A percentile compares a stretch with the other conserved stretches of the same genome.
These are phyloP conservation scores for Zaprionus africanus DNA, from an alignment of 1,140 invertebrate genomes.

Conservation along the genomic window DNA sequence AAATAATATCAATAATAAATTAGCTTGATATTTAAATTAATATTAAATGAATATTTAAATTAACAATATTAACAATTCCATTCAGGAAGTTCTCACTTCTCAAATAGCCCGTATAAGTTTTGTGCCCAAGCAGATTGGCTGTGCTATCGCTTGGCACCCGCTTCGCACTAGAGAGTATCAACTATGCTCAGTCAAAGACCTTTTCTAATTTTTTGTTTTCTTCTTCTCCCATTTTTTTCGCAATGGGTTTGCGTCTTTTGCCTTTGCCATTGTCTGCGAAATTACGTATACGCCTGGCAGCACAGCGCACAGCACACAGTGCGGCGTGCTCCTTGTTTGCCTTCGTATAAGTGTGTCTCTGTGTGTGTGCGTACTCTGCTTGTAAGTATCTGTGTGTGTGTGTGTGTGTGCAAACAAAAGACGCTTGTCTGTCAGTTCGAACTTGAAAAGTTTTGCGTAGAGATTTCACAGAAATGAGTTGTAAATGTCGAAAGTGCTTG, in stretches of 20 bases:
- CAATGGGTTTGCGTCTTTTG: slow-evolving; percentile 43
- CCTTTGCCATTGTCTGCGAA: slow-evolving; percentile 70
- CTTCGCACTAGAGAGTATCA: slow-evolving; percentile 33
- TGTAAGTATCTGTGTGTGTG: slow-evolving; percentile 15
- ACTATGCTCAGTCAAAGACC: slow-evolving; percentile 70
- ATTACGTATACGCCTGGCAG: slow-evolving; percentile 78
- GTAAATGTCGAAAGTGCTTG: slow-evolving; percentile 80
- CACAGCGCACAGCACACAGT: slow-evolving; percentile 66
- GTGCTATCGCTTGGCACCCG: slow-evolving; percentile 22
- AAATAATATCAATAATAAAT: too few species aligned
- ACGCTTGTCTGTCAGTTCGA: slow-evolving; percentile 76
- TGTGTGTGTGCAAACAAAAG: slow-evolving; percentile 72
- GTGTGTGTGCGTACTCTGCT: not conserved
- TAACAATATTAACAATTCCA: too few species aligned
- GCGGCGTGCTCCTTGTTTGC: slow-evolving; percentile 35
- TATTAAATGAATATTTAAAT: too few species aligned
- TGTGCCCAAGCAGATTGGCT: slow-evolving; percentile 24
- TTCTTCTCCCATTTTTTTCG: slow-evolving; percentile 44
- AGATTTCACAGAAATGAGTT: slow-evolving; percentile 77
- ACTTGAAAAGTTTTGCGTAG: slow-evolving; percentile 76
- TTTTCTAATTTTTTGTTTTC: slow-evolving; percentile 61
- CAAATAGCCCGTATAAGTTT: slow-evolving; percentile 19
- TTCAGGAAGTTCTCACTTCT: not conserved
- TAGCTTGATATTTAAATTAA: too few species aligned
- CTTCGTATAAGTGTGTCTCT: slow-evolving; percentile 15